These are phyloP conservation scores for Neodiprion virginianus DNA, from an alignment of 1,140 invertebrate species.

Conservation along the genomic window DNA sequence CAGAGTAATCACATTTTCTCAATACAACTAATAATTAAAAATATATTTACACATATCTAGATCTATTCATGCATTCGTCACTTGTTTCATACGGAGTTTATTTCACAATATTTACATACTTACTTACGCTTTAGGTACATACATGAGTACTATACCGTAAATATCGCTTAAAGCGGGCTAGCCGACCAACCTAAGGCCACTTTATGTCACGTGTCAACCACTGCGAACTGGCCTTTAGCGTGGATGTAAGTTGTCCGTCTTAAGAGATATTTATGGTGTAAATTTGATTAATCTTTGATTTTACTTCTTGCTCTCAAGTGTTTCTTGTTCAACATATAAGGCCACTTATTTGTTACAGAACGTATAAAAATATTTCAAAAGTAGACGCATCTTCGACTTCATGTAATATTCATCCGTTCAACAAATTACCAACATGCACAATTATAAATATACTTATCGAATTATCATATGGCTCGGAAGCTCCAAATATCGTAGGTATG, in stretches of 20 bases:
- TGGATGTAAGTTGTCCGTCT: constrained; percentile 28
- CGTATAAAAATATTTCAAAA: constrained; percentile 4
- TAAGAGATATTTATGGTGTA: neutral
- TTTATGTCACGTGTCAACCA: neutral
- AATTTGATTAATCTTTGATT: constrained; percentile 42
- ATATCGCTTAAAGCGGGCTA: constrained; percentile 4
- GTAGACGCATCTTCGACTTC: neutral
- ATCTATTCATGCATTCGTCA: constrained; percentile 30
- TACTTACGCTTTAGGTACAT: constrained; percentile 28
- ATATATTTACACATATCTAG: constrained; percentile 46
- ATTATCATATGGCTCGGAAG: neutral
- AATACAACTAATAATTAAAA: constrained; percentile 40
- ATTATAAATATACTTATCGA: neutral
- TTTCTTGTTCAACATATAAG: neutral
- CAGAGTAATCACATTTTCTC: constrained; percentile 57
- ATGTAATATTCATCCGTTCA: neutral
- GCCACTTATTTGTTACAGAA: neutral
- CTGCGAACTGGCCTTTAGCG: constrained; percentile 20
- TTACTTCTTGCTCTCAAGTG: constrained; percentile 30
- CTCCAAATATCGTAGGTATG: neutral
- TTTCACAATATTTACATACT: constrained; percentile 49
- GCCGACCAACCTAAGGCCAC: neutral
- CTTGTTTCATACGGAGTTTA: constrained; percentile 17
- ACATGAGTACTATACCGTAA: constrained; percentile 8
- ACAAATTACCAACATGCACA: neutral